Conservation (phyloP, 2,113 vertebrate genomes). For the Seriola rivoliana region DNA sequence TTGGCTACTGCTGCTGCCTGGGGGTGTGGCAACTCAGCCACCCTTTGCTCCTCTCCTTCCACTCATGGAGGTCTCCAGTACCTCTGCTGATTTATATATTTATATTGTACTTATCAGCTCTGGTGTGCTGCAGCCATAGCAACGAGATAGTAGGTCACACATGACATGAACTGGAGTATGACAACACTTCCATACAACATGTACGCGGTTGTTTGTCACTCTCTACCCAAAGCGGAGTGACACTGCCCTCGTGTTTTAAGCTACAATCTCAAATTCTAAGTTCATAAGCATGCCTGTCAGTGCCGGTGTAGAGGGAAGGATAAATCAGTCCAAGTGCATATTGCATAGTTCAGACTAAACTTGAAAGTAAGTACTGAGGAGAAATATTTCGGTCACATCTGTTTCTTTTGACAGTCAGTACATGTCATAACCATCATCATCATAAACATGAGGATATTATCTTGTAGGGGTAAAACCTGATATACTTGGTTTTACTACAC, state of each 20-base stretch:
- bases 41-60: conserved; percentile 42
- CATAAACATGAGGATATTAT: neutral
- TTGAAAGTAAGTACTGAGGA: neutral
- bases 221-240: neutral
- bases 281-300: neutral
- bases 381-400: neutral
- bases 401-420: neutral
- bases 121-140: neutral
- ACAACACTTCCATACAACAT: conserved; percentile 16
- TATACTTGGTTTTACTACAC: neutral
- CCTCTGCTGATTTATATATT: conserved; percentile 9
- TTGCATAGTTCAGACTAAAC: neutral
- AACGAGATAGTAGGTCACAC: neutral
- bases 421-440: neutral
- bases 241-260: neutral
- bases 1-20: conserved; percentile 71
- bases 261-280: neutral
- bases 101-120: neutral
- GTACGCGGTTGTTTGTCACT: neutral
- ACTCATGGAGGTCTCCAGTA: conserved; percentile 33
- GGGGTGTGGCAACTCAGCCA: conserved; percentile 62
- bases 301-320: neutral
- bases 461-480: neutral
- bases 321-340: neutral
- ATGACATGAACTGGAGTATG: neutral